Conservation (phyloP, 2,888 invertebrate genomes). For the Drosophila picticornis region DNA sequence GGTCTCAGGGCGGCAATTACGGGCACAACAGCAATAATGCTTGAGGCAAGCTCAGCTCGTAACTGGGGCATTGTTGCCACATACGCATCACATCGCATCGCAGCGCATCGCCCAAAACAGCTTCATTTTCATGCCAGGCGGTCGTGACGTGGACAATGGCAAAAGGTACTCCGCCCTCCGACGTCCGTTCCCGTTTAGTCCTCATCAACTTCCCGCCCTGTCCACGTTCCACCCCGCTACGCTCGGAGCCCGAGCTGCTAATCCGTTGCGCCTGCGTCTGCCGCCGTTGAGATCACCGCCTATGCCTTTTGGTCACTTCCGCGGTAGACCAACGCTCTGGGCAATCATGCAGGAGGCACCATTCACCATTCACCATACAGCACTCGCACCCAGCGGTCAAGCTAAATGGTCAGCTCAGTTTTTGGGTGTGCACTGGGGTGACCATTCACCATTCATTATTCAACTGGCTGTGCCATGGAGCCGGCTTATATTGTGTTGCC, state of each 20-base stretch:
- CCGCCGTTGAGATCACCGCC: slow-evolving; percentile 5
- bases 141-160: slow-evolving; percentile 66
- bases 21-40: slow-evolving; percentile 36
- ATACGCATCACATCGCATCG: background rate
- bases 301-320: slow-evolving; percentile 70
- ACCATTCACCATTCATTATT: background rate
- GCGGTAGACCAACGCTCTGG: slow-evolving; percentile 65
- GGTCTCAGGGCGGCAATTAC: slow-evolving; percentile 72
- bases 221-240: background rate
- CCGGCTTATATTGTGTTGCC: slow-evolving; percentile 42
- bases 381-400: slow-evolving; percentile 64
- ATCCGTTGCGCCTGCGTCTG: slow-evolving; percentile 65
- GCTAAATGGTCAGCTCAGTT: slow-evolving; percentile 34
- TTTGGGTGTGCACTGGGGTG: slow-evolving; percentile 9
- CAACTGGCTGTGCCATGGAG: slow-evolving; percentile 39
- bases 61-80: slow-evolving; percentile 54
- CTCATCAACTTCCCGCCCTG: background rate
- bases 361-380: background rate
- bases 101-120: slow-evolving; percentile 47
- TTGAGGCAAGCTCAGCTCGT: slow-evolving; percentile 17
- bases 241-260: slow-evolving; percentile 22
- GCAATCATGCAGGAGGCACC: slow-evolving; percentile 42
- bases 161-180: background rate
- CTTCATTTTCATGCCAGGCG: slow-evolving; percentile 72
- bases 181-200: background rate